Conservation (phyloP, 2,797 vertebrate species). For the Propithecus perrieri region DNA sequence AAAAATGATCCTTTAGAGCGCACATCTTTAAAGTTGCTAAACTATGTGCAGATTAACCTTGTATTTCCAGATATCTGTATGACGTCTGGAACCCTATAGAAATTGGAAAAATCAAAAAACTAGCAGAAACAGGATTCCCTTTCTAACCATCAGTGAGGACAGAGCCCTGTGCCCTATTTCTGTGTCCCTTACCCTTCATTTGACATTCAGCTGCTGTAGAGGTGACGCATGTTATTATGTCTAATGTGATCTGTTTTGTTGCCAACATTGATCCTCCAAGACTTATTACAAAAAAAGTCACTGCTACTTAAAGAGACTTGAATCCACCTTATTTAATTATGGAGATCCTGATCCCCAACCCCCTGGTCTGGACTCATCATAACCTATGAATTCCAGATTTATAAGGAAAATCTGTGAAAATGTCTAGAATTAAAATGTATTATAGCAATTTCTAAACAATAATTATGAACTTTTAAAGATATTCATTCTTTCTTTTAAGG, state of each 20-base stretch:
- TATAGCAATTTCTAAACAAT: neutral
- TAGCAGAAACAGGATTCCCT: neutral
- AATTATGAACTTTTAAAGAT: neutral
- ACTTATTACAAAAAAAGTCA: neutral
- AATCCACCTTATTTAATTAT: neutral
- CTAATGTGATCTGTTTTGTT: neutral
- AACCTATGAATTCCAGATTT: neutral
- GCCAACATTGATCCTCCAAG: neutral
- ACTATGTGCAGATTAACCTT: neutral
- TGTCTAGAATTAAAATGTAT: conserved; percentile 15
- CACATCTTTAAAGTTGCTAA: neutral
- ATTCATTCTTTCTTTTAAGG: neutral
- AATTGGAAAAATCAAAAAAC: neutral
- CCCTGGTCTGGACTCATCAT: neutral
- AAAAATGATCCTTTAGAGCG: neutral
- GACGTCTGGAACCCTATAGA: neutral
- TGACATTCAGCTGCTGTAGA: neutral
- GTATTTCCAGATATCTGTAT: neutral
- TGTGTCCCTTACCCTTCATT: neutral
- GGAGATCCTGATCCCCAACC: neutral
- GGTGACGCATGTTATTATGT: neutral
- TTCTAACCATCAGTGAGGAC: neutral
- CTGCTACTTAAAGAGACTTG: neutral
- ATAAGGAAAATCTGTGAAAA: neutral
- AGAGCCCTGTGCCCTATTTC: neutral